phyloP scores from a whole-genome alignment of 2,113 vertebrate species.

The Planiliza haematocheilus region DNA sequence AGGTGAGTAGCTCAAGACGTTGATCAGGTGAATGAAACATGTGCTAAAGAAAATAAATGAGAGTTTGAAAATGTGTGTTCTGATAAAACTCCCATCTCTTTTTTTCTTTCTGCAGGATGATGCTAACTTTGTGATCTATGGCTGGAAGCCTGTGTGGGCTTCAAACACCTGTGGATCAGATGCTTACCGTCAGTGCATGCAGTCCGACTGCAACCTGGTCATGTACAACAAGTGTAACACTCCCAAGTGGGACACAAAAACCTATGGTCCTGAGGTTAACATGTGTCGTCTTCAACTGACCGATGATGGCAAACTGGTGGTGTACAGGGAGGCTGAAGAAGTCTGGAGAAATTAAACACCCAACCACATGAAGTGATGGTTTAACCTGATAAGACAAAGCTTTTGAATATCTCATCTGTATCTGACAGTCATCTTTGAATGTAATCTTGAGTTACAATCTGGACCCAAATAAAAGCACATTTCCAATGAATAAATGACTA shows the following conservation, averaged over 20 bases:
- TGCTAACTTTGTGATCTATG: constrained; percentile 64
- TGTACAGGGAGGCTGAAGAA: not conserved
- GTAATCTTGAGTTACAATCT: too few species aligned
- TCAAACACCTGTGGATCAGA: not conserved
- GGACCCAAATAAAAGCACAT: not conserved
- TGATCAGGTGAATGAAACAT: too few species aligned
- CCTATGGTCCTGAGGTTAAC: accelerated
- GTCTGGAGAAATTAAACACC: constrained; percentile 28
- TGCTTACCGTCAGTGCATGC: constrained; percentile 29
- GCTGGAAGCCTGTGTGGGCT: constrained; percentile 46
- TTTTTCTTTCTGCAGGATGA: constrained; percentile 40
- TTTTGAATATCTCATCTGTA: too few species aligned
- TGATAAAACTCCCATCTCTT: not conserved
- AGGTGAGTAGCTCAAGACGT: constrained; percentile 37
- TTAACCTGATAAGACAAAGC: too few species aligned
- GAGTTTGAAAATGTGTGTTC: too few species aligned
- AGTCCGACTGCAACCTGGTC: constrained; percentile 69
- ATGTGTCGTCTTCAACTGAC: constrained; percentile 42
- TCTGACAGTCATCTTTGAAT: not conserved
- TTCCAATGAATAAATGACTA: not conserved
- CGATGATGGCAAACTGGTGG: constrained; percentile 31
- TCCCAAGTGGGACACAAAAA: constrained; percentile 41
- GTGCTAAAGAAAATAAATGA: too few species aligned
- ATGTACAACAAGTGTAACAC: constrained; percentile 34
- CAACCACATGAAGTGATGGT: constrained; percentile 22